phyloP scores from a whole-genome alignment of 2,113 vertebrate genomes.

The Poeciliopsis prolifica region DNA sequence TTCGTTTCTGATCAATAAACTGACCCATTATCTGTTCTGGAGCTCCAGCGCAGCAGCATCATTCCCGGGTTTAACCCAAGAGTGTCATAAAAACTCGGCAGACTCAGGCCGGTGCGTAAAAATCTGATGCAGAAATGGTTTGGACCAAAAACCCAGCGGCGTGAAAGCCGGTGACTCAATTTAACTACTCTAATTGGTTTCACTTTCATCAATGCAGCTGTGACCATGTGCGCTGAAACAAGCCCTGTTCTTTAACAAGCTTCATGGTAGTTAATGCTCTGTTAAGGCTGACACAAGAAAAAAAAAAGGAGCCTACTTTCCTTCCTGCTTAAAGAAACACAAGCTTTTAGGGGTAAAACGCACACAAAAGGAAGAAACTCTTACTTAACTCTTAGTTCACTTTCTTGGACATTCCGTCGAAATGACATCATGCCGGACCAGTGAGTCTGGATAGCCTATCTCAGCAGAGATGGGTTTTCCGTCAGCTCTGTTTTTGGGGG shows the following conservation, averaged over 20 bases:
- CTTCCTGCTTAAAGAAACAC: slow-evolving; percentile 54
- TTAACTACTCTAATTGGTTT: slow-evolving; percentile 35
- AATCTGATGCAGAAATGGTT: slow-evolving; percentile 33
- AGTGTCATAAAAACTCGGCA: slow-evolving; percentile 24
- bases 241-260: slow-evolving; percentile 53
- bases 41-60: slow-evolving; percentile 1
- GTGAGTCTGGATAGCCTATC: slow-evolving; percentile 52
- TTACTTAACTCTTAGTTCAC: slow-evolving; percentile 65
- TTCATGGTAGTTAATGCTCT: slow-evolving; percentile 24
- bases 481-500: slow-evolving; percentile 53
- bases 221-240: slow-evolving; percentile 34
- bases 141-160: slow-evolving; percentile 12
- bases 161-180: slow-evolving; percentile 30
- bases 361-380: slow-evolving; percentile 65
- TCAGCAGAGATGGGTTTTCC: slow-evolving; percentile 71
- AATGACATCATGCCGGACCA: slow-evolving; percentile 70
- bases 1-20: slow-evolving; percentile 11
- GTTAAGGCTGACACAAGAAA: slow-evolving; percentile 33
- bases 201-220: slow-evolving; percentile 23
- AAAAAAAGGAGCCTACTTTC: slow-evolving; percentile 35
- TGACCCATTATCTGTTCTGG: slow-evolving; percentile 3
- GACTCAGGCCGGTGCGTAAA: slow-evolving; percentile 23
- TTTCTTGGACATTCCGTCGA: slow-evolving; percentile 67
- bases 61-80: slow-evolving; percentile 6
- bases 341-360: slow-evolving; percentile 54